Evolutionary conservation across 2,113 vertebrate genomes (phyloP).

Genomic region (Python bivittatus): DNA sequence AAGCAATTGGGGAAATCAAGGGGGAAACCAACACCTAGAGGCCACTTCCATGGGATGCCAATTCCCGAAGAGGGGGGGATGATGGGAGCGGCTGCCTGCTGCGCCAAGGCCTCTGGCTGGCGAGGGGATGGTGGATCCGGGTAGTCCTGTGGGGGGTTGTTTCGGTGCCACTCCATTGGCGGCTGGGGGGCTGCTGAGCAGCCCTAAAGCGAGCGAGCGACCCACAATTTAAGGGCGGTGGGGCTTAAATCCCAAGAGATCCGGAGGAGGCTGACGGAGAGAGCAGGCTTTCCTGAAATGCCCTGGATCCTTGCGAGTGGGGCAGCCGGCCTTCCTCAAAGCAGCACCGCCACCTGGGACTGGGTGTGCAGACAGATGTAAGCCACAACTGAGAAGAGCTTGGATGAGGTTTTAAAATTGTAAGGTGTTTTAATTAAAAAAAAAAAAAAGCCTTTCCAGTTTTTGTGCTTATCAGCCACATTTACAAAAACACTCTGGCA

Average conservation of each 20-base stretch:
- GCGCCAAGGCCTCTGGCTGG: not conserved
- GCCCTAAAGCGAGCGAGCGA: not conserved
- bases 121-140: not conserved
- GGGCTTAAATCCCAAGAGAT: not conserved
- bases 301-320: not conserved
- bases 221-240: not conserved
- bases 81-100: not conserved
- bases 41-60: not conserved
- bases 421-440: not conserved
- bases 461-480: not conserved
- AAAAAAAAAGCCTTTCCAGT: not conserved
- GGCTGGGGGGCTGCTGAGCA: not conserved
- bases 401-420: not conserved
- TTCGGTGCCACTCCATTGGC: not conserved
- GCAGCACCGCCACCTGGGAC: not conserved
- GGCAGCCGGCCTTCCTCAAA: not conserved
- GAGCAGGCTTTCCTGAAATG: not conserved
- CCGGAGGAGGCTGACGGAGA: not conserved
- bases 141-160: not conserved
- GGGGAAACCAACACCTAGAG: not conserved
- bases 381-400: not conserved
- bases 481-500: not conserved
- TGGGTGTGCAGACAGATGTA: not conserved
- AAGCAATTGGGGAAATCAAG: not conserved
- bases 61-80: not conserved